Conservation (phyloP, 2,113 vertebrate species). For the Zingel zingel region DNA sequence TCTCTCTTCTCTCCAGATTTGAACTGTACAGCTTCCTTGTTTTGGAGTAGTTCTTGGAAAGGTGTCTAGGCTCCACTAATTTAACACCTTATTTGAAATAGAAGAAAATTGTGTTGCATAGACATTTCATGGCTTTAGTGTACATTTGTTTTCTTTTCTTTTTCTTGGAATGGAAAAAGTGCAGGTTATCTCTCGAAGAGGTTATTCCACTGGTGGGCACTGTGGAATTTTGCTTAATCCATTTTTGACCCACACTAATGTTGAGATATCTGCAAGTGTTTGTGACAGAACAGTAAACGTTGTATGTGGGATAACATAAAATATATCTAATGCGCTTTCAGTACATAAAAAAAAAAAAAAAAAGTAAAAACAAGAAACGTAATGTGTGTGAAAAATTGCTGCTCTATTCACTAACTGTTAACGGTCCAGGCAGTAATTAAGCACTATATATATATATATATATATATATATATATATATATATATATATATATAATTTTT, state of each 20-base stretch:
- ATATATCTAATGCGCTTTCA: slow-evolving; percentile 10
- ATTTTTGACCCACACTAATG: slow-evolving; percentile 34
- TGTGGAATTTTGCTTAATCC: slow-evolving; percentile 14
- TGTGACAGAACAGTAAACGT: slow-evolving; percentile 16
- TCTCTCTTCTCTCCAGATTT: slow-evolving; percentile 40
- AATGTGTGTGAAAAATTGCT: slow-evolving; percentile 35
- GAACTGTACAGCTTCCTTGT: slow-evolving; percentile 64
- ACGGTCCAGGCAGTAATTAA: slow-evolving; percentile 28
- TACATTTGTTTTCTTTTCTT: not conserved
- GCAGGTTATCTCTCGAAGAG: not conserved
- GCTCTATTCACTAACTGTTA: slow-evolving; percentile 32
- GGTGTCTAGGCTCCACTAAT: slow-evolving; percentile 24
- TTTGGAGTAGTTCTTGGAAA: slow-evolving; percentile 55
- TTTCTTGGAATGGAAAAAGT: slow-evolving; percentile 19
- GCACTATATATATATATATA: too few species aligned
- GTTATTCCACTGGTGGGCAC: slow-evolving; percentile 37
- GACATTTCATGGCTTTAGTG: slow-evolving; percentile 49
- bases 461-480: too few species aligned
- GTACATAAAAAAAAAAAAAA: slow-evolving; percentile 12
- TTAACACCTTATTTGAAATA: slow-evolving; percentile 36
- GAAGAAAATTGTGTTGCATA: slow-evolving; percentile 19
- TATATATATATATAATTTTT: not conserved
- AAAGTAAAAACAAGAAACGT: slow-evolving; percentile 38
- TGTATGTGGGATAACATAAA: slow-evolving; percentile 17
- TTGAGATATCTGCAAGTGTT: slow-evolving; percentile 26